Conservation (phyloP, 2,797 vertebrate species). For the Clarias fuscus region DNA sequence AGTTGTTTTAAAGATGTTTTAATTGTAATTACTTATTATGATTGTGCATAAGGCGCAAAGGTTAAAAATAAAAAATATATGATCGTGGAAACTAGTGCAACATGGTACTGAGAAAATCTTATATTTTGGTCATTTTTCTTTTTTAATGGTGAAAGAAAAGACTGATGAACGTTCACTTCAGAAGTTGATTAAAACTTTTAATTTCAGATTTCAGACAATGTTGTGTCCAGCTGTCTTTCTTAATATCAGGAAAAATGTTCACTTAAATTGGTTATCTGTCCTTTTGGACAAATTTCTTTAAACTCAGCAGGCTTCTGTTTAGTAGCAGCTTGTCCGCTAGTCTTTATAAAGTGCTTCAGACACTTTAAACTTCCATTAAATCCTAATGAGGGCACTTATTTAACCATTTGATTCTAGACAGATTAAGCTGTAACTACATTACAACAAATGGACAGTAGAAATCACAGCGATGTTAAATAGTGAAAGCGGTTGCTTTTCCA, state of each 20-base stretch:
- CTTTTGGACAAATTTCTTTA: not conserved
- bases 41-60: slow-evolving; percentile 60
- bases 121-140: slow-evolving; percentile 53
- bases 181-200: slow-evolving; percentile 54
- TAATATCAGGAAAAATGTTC: not conserved
- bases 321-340: not conserved
- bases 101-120: slow-evolving; percentile 48
- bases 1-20: slow-evolving; percentile 74
- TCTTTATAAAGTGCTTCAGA: not conserved
- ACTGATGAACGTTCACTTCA: slow-evolving; percentile 56
- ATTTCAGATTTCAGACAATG: slow-evolving; percentile 10
- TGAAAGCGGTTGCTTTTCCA: too few relatives aligned
- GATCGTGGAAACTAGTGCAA: slow-evolving; percentile 37
- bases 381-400: too few relatives aligned
- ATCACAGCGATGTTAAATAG: too few relatives aligned
- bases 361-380: not conserved
- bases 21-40: slow-evolving; percentile 73
- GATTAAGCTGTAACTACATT: too few relatives aligned
- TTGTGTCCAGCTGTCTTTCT: not conserved
- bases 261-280: not conserved
- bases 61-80: slow-evolving; percentile 33
- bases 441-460: too few relatives aligned
- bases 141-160: slow-evolving; percentile 64
- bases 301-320: not conserved
- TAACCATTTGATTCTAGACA: too few relatives aligned